phyloP scores from a whole-genome alignment of 2,113 vertebrate genomes.

The Empidonax alnorum region DNA sequence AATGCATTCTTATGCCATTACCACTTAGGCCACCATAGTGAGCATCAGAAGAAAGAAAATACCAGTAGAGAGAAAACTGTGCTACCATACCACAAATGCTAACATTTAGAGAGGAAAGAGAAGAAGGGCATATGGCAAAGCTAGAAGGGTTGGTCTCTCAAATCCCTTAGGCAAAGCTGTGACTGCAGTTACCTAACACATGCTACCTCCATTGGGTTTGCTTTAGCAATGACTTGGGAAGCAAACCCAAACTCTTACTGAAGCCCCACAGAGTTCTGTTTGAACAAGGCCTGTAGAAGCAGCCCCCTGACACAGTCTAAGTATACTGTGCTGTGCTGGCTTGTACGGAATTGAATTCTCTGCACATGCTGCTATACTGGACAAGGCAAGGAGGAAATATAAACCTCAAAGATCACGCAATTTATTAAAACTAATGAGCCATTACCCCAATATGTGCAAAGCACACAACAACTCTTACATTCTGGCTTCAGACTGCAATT shows the following conservation, averaged over 20 bases:
- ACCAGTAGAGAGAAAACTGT: background rate
- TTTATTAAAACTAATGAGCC: conserved; percentile 49
- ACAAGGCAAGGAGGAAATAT: background rate
- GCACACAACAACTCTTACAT: background rate
- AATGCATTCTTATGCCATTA: background rate
- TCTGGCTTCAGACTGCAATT: conserved; percentile 11
- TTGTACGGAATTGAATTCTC: background rate
- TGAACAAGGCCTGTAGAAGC: background rate
- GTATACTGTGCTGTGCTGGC: background rate
- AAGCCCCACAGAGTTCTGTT: background rate
- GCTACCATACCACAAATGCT: background rate
- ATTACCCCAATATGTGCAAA: background rate
- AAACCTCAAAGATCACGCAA: conserved; percentile 16
- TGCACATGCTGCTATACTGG: background rate
- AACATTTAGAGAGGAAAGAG: background rate
- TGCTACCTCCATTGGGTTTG: background rate
- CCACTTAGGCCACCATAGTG: background rate
- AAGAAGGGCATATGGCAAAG: background rate
- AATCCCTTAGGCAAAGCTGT: background rate
- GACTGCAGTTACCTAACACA: background rate
- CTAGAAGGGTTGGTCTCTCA: background rate
- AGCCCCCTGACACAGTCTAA: background rate
- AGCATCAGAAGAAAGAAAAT: background rate
- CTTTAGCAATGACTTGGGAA: background rate
- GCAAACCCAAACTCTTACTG: background rate